Evolutionary conservation across 2,797 vertebrate genomes (phyloP).

Genomic region (Pseudomugil tenellus): DNA sequence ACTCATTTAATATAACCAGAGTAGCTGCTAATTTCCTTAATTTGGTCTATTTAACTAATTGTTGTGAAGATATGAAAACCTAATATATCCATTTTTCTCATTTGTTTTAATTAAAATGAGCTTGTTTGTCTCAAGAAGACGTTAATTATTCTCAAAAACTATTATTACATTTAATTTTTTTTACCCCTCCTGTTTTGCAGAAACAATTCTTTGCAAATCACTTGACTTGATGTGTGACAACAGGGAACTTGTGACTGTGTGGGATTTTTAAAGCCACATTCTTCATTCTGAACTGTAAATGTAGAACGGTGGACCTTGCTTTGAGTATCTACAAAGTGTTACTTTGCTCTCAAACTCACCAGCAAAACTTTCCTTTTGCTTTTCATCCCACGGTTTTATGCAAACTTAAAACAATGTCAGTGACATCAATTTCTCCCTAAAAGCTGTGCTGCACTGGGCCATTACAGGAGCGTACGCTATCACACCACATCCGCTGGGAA

Average conservation of each 20-base stretch:
- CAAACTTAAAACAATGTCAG: constrained; percentile 71
- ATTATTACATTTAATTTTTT: neutral
- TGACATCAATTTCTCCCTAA: constrained; percentile 80
- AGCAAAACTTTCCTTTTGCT: constrained; percentile 58
- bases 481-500: constrained; percentile 59
- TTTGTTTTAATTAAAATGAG: constrained; percentile 1
- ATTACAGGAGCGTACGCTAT: constrained; percentile 60
- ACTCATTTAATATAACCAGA: constrained; percentile 22
- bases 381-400: constrained; percentile 73
- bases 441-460: constrained; percentile 53
- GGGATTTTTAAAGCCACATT: constrained; percentile 50
- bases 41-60: constrained; percentile 34
- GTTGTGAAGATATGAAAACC: constrained; percentile 3
- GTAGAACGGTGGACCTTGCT: constrained; percentile 56
- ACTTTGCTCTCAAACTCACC: constrained; percentile 56
- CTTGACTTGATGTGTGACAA: constrained; percentile 26
- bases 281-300: constrained; percentile 51
- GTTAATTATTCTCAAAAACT: constrained; percentile 29
- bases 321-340: constrained; percentile 59
- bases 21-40: constrained; percentile 33
- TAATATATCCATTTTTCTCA: constrained; percentile 3
- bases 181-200: neutral
- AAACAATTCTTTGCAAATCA: constrained; percentile 24
- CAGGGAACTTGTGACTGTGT: constrained; percentile 39
- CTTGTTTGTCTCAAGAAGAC: constrained; percentile 8